phyloP scores from a whole-genome alignment of 2,797 vertebrate species.

The Epinephelus awoara region DNA sequence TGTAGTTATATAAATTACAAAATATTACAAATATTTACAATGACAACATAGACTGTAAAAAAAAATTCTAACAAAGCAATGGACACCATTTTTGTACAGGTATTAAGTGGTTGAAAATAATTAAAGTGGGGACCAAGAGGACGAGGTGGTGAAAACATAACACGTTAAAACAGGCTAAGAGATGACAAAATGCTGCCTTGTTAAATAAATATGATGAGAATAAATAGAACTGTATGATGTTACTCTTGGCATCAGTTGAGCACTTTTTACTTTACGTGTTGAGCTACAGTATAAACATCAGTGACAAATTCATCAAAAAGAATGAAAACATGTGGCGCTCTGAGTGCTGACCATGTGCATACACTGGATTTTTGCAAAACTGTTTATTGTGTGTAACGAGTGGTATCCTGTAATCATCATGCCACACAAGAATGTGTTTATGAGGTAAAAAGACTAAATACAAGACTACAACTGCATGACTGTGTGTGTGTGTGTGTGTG shows the following conservation, averaged over 20 bases:
- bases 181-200: slow-evolving; percentile 48
- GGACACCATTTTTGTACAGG: slow-evolving; percentile 49
- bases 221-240: slow-evolving; percentile 69
- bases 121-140: slow-evolving; percentile 27
- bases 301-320: slow-evolving; percentile 24
- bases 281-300: slow-evolving; percentile 42
- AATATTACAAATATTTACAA: slow-evolving; percentile 84
- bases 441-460: slow-evolving; percentile 44
- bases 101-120: slow-evolving; percentile 55
- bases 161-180: slow-evolving; percentile 39
- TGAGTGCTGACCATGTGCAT: slow-evolving; percentile 17
- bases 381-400: slow-evolving; percentile 29
- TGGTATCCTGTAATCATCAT: slow-evolving; percentile 26
- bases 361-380: slow-evolving; percentile 32
- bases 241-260: slow-evolving; percentile 55
- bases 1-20: slow-evolving; percentile 82
- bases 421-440: slow-evolving; percentile 10
- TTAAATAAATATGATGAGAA: slow-evolving; percentile 77
- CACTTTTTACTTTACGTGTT: slow-evolving; percentile 25
- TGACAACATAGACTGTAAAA: slow-evolving; percentile 66
- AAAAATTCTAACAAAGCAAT: slow-evolving; percentile 60
- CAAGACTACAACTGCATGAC: slow-evolving; percentile 33
- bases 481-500: slow-evolving; percentile 15
- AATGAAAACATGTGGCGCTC: slow-evolving; percentile 22
- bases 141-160: slow-evolving; percentile 52